A percentile compares a stretch with the other conserved stretches of the same genome.
These are phyloP conservation scores for Anastatus disparis DNA, from an alignment of 1,140 invertebrate species.

Conservation along the genomic window DNA sequence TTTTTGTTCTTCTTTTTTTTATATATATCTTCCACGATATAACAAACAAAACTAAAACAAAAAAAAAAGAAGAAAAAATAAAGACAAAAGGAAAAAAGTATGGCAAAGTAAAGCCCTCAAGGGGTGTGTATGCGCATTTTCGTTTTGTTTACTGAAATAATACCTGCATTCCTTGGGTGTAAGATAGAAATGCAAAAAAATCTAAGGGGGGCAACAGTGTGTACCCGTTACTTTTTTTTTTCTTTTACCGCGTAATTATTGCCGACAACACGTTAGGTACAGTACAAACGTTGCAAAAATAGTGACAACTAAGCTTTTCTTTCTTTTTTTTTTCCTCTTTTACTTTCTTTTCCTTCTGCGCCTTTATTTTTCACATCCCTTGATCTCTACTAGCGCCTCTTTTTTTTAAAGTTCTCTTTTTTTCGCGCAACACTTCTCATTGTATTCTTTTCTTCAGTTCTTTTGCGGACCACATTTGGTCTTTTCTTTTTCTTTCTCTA, in stretches of 20 bases:
- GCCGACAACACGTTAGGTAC: too few relatives aligned
- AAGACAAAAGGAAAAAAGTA: not conserved
- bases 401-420: not conserved
- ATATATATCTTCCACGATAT: too few relatives aligned
- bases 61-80: not conserved
- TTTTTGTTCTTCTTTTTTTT: too few relatives aligned
- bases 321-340: not conserved
- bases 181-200: too few relatives aligned
- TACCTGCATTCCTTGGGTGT: too few relatives aligned
- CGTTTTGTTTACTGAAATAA: slow-evolving; percentile 8
- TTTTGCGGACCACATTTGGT: too few relatives aligned
- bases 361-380: slow-evolving; percentile 18
- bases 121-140: not conserved
- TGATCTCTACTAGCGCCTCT: slow-evolving; percentile 3
- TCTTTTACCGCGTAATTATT: slow-evolving; percentile 11
- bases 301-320: slow-evolving; percentile 31
- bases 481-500: too few relatives aligned
- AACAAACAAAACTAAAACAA: too few relatives aligned
- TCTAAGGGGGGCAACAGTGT: not conserved
- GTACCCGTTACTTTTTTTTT: too few relatives aligned
- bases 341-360: not conserved
- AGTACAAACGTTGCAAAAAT: not conserved
- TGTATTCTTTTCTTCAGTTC: slow-evolving; percentile 1
- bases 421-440: not conserved
- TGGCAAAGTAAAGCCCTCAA: slow-evolving; percentile 19